Evolutionary conservation across 2,888 invertebrate genomes (phyloP).

Genomic region (Heteromyza rotundicornis): DNA sequence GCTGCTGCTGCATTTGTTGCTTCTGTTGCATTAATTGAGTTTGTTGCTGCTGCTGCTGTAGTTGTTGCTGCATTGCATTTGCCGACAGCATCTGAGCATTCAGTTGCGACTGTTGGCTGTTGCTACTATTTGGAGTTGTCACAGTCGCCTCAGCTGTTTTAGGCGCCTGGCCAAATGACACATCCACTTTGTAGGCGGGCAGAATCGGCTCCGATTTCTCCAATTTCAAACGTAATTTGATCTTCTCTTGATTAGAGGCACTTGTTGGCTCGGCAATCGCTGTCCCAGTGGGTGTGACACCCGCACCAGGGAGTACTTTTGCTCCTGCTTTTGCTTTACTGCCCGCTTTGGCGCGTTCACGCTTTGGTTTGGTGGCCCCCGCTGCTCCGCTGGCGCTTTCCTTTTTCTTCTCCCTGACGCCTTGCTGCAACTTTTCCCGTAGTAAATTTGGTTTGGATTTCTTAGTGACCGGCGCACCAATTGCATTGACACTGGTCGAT

Average conservation of each 20-base stretch:
- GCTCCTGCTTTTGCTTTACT: slow-evolving; percentile 45
- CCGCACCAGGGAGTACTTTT: slow-evolving; percentile 17
- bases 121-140: slow-evolving; percentile 14
- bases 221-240: slow-evolving; percentile 80
- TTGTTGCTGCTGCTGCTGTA: background rate
- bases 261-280: slow-evolving; percentile 7
- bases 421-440: slow-evolving; percentile 57
- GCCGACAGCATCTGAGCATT: background rate
- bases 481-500: background rate
- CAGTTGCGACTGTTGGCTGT: background rate
- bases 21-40: slow-evolving; percentile 14
- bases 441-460: slow-evolving; percentile 55
- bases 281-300: slow-evolving; percentile 13
- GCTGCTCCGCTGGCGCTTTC: slow-evolving; percentile 33
- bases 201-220: slow-evolving; percentile 83
- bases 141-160: slow-evolving; percentile 47
- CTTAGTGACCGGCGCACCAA: slow-evolving; percentile 32
- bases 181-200: slow-evolving; percentile 81
- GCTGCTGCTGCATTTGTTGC: slow-evolving; percentile 32
- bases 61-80: background rate
- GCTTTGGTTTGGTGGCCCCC: slow-evolving; percentile 44
- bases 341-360: slow-evolving; percentile 50
- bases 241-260: slow-evolving; percentile 70
- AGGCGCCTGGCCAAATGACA: slow-evolving; percentile 70
- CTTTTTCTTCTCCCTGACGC: slow-evolving; percentile 54